Conservation (phyloP, 2,888 invertebrate species). For the Drosophila birchii region DNA sequence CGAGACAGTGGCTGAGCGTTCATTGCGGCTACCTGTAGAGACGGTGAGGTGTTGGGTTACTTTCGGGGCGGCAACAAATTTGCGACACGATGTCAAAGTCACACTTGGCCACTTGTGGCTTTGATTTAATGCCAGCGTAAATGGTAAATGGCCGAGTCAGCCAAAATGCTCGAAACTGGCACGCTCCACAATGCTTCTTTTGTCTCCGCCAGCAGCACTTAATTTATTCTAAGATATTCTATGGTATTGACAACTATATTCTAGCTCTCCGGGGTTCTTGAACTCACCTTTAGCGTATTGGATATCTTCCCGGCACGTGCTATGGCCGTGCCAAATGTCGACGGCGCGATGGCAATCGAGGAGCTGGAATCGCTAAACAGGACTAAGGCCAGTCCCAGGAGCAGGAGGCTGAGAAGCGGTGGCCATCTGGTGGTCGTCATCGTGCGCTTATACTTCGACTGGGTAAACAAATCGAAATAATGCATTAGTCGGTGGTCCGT, state of each 20-base stretch:
- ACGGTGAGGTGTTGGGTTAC: slow-evolving; percentile 53
- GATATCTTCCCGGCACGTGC: slow-evolving; percentile 84
- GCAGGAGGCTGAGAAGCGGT: slow-evolving; percentile 38
- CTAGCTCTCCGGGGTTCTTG: not conserved
- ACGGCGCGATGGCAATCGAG: slow-evolving; percentile 84
- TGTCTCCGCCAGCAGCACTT: slow-evolving; percentile 1
- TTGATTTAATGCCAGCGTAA: slow-evolving; percentile 43
- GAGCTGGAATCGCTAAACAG: slow-evolving; percentile 58
- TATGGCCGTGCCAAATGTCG: slow-evolving; percentile 84
- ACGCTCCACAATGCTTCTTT: slow-evolving; percentile 37
- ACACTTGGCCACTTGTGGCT: slow-evolving; percentile 43
- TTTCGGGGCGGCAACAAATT: slow-evolving; percentile 62
- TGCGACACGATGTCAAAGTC: slow-evolving; percentile 72
- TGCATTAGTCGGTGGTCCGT: slow-evolving; percentile 62
- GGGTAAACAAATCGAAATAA: slow-evolving; percentile 64
- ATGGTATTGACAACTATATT: not conserved
- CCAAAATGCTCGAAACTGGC: slow-evolving; percentile 29
- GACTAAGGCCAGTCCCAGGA: slow-evolving; percentile 45
- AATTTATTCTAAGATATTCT: slow-evolving; percentile 17
- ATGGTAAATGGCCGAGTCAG: slow-evolving; percentile 37
- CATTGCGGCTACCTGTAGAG: slow-evolving; percentile 41
- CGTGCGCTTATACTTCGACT: slow-evolving; percentile 43
- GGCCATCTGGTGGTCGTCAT: slow-evolving; percentile 63
- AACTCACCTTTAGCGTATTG: slow-evolving; percentile 84
- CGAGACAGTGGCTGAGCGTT: slow-evolving; percentile 37